These are phyloP conservation scores for Aix galericulata DNA, from an alignment of 2,113 vertebrate genomes.

Conservation along the genomic window DNA sequence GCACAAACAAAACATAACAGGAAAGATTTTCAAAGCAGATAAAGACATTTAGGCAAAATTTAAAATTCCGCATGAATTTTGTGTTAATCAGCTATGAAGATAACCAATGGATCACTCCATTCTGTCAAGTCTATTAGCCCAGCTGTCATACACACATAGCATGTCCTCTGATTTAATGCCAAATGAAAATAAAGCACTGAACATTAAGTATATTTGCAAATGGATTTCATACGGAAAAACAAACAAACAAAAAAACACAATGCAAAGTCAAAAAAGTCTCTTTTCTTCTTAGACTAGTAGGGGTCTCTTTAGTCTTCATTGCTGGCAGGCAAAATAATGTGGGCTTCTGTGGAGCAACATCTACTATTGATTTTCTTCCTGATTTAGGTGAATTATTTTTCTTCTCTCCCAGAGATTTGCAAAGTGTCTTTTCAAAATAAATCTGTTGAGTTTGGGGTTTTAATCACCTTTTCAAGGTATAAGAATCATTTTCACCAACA, in stretches of 20 bases:
- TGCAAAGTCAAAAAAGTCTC: neutral
- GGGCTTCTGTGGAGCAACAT: neutral
- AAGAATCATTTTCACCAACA: neutral
- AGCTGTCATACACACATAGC: neutral
- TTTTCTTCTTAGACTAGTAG: neutral
- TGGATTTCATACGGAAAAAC: neutral
- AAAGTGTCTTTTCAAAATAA: neutral
- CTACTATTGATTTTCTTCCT: neutral
- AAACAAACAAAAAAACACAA: neutral
- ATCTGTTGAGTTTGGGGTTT: neutral
- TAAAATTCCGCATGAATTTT: neutral
- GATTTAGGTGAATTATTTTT: neutral
- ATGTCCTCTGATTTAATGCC: neutral
- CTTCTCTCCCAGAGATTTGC: neutral
- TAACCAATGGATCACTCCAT: neutral
- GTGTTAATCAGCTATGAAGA: neutral
- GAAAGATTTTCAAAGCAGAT: neutral
- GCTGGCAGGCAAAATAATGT: neutral
- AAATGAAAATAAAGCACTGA: neutral
- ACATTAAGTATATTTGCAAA: neutral
- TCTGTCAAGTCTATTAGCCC: neutral
- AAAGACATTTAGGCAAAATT: neutral
- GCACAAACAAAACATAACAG: neutral
- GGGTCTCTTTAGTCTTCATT: neutral
- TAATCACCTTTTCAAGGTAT: neutral